Evolutionary conservation across 2,797 vertebrate genomes (phyloP).

Genomic region (Danio choprae): DNA sequence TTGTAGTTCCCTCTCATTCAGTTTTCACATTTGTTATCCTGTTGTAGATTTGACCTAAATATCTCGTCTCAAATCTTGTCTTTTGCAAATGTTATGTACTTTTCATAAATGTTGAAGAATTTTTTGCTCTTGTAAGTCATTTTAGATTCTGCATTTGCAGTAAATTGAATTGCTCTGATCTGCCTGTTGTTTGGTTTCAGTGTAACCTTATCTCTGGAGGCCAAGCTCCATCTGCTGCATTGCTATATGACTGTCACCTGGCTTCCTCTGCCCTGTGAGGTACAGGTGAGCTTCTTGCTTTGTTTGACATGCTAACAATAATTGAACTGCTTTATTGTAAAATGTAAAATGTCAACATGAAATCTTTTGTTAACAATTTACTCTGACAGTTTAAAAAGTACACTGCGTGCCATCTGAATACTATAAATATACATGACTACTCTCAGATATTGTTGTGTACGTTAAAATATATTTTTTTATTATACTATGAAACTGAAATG

Average conservation of each 20-base stretch:
- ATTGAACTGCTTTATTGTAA: not conserved
- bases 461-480: not conserved
- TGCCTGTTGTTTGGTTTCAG: constrained; percentile 68
- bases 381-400: not conserved
- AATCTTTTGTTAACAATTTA: not conserved
- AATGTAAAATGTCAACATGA: not conserved
- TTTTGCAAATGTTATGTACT: not conserved
- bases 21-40: not conserved
- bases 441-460: not conserved
- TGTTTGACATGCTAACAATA: constrained; percentile 14
- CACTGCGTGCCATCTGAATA: too few relatives aligned
- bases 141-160: not conserved
- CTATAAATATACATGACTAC: not conserved
- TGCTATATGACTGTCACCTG: constrained; percentile 91
- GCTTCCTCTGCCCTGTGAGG: constrained; percentile 91
- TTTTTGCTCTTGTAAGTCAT: not conserved
- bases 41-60: not conserved
- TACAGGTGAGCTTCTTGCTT: constrained; percentile 72
- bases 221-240: constrained; percentile 92
- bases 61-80: not conserved
- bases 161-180: not conserved
- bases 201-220: constrained; percentile 91
- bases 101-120: not conserved
- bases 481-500: not conserved
- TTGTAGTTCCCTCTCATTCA: constrained; percentile 17